Percentiles rank a stretch among this genome's conserved stretches.
phyloP scores from a whole-genome alignment of 2,113 vertebrate genomes.

The Charadrius vociferus region DNA sequence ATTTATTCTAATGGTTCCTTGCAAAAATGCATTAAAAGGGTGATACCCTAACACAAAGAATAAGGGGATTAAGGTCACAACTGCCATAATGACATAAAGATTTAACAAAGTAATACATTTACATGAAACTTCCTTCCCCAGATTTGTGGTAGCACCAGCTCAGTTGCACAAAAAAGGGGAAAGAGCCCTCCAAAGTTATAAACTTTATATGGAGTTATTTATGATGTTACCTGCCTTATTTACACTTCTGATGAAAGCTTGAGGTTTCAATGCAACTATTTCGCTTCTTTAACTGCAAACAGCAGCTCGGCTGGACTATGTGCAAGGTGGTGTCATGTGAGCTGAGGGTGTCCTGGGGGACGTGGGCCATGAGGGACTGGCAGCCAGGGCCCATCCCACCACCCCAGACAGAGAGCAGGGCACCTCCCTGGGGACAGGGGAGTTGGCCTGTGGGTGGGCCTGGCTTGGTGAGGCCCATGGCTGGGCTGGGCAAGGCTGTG shows the following conservation, averaged over 20 bases:
- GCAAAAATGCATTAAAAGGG: no score
- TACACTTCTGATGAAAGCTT: neutral
- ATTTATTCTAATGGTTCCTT: no score
- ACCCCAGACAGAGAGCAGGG: fast-evolving
- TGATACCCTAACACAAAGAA: no score
- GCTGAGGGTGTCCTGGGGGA: fast-evolving
- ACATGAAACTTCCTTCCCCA: neutral
- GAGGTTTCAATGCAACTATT: neutral
- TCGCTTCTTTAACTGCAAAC: neutral
- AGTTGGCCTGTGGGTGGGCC: fast-evolving
- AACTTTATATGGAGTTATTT: neutral
- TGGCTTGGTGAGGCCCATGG: neutral
- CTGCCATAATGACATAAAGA: neutral
- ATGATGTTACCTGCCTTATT: fast-evolving
- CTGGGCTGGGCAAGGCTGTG: fast-evolving
- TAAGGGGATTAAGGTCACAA: neutral
- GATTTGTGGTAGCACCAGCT: fast-evolving
- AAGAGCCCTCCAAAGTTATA: neutral
- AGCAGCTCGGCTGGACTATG: neutral
- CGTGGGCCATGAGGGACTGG: neutral
- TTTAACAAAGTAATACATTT: neutral
- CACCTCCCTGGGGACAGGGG: no score
- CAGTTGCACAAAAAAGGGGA: fast-evolving
- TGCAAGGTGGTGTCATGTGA: fast-evolving
- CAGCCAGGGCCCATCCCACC: fast-evolving